Evolutionary conservation across 2,888 invertebrate genomes (phyloP), one percentile per base, ranked within the genome.

Genomic region (Zele albiditarsus): DNA sequence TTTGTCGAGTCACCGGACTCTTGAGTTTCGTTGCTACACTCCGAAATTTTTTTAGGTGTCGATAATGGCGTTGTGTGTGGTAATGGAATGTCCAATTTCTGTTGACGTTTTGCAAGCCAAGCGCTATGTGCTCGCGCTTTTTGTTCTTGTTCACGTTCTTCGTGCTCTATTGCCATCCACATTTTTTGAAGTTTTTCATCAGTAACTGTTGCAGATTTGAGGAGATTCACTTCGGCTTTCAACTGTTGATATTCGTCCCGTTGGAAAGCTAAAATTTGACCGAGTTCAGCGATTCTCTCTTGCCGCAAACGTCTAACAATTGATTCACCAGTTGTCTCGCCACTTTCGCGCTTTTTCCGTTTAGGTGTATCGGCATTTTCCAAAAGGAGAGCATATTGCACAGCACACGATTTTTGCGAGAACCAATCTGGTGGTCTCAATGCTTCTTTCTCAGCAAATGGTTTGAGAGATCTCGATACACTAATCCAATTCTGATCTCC

Each of bases 401-500:
- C 93, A 0, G 97, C 97, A 90, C 98, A 98, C 81, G 94, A 94
- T 89, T 95, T 95, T 86, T 96, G 96, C 0, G 96, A 96, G 86
- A 97, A 97, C 97, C 96, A 97, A 85, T 95, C 97, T 0, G 91
- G 90, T 0, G 94, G 95, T 75, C 96, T 91, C 12, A 82, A 66
- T 0, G 84, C 80, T 81, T 93, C 94, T 62, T 94, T 91, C 82
- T 96, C 96, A 16, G 93, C 93, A 80, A 95, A 94, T 16, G 95
- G 93, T 90, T 95, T 95, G 12, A 97, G 89, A 0, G 95, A 92
- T 53, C 96, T 91, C 66, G 96, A 96, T 1, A 97, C 96, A 0
- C 96, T 94, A 91, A 96, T 94, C 97, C 97, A 97, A 89, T 98
- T 96, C 88, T 96, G 96, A 87, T 97, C 97, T 0, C 97, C 97